Conservation (phyloP, 2,888 invertebrate species). For the Meta bourneti region DNA sequence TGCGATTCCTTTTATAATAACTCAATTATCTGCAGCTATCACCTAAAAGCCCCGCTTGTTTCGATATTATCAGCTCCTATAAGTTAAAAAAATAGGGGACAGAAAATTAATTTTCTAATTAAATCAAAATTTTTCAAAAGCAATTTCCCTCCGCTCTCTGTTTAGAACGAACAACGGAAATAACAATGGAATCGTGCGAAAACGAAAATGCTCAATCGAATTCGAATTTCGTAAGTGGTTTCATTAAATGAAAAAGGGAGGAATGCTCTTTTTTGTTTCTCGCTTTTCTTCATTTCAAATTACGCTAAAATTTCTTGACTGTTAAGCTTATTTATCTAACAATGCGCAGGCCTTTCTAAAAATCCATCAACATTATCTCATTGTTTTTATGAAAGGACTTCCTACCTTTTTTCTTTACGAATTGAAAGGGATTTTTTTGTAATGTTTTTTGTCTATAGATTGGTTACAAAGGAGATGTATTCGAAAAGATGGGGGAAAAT, state of each 20-base stretch:
- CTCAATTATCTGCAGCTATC: constrained; percentile 30
- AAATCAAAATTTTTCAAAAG: constrained; percentile 13
- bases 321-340: constrained; percentile 30
- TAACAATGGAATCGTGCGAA: background rate
- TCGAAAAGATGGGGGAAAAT: background rate
- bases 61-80: constrained; percentile 27
- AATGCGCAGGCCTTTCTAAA: constrained; percentile 9
- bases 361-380: constrained; percentile 1
- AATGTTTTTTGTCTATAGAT: background rate
- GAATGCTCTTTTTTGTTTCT: constrained; percentile 3
- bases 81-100: constrained; percentile 11
- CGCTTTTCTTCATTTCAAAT: constrained; percentile 15
- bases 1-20: constrained; percentile 6
- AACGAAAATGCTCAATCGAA: constrained; percentile 11
- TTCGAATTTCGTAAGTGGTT: constrained; percentile 34
- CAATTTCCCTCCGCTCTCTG: background rate
- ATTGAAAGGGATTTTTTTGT: background rate
- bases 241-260: constrained; percentile 8
- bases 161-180: constrained; percentile 5
- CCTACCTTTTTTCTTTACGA: background rate
- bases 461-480: background rate
- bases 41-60: constrained; percentile 11
- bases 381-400: constrained; percentile 21
- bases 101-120: constrained; percentile 58
- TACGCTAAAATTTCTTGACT: constrained; percentile 24